These are phyloP conservation scores for Philopedon plagiatum DNA, from an alignment of 2,888 invertebrate species.

Conservation along the genomic window DNA sequence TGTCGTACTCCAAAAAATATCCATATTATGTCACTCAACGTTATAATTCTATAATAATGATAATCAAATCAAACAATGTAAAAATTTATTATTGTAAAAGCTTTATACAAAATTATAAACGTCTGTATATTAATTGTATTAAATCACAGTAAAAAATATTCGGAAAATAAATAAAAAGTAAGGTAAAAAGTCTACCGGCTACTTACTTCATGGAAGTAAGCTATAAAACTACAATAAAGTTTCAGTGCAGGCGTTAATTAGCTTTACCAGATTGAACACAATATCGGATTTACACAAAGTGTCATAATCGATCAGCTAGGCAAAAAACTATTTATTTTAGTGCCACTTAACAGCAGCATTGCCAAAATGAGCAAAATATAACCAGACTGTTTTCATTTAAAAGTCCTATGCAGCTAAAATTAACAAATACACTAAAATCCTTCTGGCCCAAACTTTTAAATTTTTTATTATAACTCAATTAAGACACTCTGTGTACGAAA, in stretches of 20 bases:
- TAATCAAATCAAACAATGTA: neutral
- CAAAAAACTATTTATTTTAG: too few relatives aligned
- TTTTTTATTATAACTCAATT: too few relatives aligned
- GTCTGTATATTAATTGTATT: slow-evolving; percentile 6
- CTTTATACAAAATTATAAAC: slow-evolving; percentile 9
- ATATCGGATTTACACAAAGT: neutral
- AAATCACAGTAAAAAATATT: slow-evolving; percentile 9
- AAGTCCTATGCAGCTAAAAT: too few relatives aligned
- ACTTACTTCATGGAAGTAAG: slow-evolving; percentile 29
- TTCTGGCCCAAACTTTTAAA: too few relatives aligned
- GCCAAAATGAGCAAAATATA: too few relatives aligned
- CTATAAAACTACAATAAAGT: neutral
- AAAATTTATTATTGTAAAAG: slow-evolving; percentile 1
- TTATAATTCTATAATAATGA: neutral
- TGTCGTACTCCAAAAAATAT: neutral
- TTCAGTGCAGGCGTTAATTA: neutral
- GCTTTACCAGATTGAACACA: slow-evolving; percentile 7
- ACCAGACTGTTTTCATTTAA: too few relatives aligned
- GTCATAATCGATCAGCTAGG: too few relatives aligned
- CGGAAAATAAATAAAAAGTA: slow-evolving; percentile 18
- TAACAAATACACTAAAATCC: too few relatives aligned
- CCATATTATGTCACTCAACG: slow-evolving; percentile 2
- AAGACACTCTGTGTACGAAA: too few relatives aligned
- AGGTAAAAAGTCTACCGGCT: slow-evolving; percentile 10
- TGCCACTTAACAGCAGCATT: too few relatives aligned